Evolutionary conservation across 2,113 vertebrate species (phyloP).

Genomic region (Myiagra hebetior): DNA sequence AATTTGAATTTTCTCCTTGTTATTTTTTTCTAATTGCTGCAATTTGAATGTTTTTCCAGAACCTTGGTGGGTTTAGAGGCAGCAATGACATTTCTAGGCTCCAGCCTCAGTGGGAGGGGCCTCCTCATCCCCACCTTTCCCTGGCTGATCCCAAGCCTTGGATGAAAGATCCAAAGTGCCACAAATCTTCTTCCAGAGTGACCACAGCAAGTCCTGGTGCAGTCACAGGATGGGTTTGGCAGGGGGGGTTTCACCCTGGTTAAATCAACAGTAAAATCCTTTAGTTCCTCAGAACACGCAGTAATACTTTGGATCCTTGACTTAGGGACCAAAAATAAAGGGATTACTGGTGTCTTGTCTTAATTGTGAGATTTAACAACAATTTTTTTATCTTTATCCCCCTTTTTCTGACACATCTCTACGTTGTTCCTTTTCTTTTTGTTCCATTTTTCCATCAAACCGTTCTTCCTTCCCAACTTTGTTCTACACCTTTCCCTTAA

Average conservation of each 20-base stretch:
- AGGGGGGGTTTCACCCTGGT: not conserved
- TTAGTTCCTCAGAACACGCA: not conserved
- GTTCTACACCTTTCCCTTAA: slow-evolving; percentile 1
- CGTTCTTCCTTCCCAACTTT: not conserved
- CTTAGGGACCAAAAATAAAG: not conserved
- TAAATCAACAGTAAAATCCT: not conserved
- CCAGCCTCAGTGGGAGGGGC: not conserved
- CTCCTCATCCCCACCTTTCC: not conserved
- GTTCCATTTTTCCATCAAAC: not conserved
- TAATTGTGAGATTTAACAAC: not conserved
- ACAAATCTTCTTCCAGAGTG: not conserved
- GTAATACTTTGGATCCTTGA: not conserved
- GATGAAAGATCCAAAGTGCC: not conserved
- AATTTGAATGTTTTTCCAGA: not conserved
- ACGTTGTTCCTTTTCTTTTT: accelerated
- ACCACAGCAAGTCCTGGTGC: not conserved
- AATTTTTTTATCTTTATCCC: not conserved
- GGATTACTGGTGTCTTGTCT: not conserved
- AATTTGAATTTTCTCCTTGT: not conserved
- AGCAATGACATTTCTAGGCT: not conserved
- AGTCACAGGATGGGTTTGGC: not conserved
- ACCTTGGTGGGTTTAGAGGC: not conserved
- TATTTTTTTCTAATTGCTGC: not conserved
- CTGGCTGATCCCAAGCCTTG: not conserved
- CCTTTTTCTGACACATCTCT: not conserved